Percentiles rank a stretch among this genome's conserved stretches.
Conservation (phyloP, 2,797 vertebrate genomes). For the Tympanoctomys barrerae region DNA sequence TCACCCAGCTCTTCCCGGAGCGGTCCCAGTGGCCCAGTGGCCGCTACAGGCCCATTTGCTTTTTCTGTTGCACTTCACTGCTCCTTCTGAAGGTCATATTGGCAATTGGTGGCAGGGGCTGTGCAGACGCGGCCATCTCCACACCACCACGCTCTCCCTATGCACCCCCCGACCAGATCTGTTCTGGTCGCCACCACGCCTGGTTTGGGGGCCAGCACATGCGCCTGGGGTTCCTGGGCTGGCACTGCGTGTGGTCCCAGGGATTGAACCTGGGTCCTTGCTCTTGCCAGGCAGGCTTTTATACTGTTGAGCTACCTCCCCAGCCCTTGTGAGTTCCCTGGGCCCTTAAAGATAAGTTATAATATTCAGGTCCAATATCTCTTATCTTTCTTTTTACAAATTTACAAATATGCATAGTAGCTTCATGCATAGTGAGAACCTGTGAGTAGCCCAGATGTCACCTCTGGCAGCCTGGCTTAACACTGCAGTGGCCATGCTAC, state of each 20-base stretch:
- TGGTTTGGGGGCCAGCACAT: too few relatives aligned
- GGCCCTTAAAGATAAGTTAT: background rate
- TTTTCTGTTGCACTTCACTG: background rate
- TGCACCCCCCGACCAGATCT: too few relatives aligned
- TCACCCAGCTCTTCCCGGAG: too few relatives aligned
- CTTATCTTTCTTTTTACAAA: background rate
- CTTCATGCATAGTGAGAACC: background rate
- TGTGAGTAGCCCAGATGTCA: background rate
- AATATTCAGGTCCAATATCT: background rate
- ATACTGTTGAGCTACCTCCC: too few relatives aligned
- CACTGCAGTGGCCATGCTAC: too few relatives aligned
- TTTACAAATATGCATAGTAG: background rate
- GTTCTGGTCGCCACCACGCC: background rate
- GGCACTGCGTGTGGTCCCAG: too few relatives aligned
- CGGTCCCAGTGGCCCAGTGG: background rate
- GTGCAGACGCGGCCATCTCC: background rate
- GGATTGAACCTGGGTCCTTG: too few relatives aligned
- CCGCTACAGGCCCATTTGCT: background rate
- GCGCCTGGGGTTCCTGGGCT: too few relatives aligned
- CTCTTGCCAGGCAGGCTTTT: too few relatives aligned
- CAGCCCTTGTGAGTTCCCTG: background rate
- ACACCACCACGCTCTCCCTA: background rate
- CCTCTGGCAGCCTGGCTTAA: background rate
- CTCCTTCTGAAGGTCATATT: background rate
- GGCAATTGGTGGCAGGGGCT: background rate